Evolutionary conservation across 2,888 invertebrate species (phyloP), one percentile per base, ranked within the genome.

Genomic region (Mycalesis mineus): DNA sequence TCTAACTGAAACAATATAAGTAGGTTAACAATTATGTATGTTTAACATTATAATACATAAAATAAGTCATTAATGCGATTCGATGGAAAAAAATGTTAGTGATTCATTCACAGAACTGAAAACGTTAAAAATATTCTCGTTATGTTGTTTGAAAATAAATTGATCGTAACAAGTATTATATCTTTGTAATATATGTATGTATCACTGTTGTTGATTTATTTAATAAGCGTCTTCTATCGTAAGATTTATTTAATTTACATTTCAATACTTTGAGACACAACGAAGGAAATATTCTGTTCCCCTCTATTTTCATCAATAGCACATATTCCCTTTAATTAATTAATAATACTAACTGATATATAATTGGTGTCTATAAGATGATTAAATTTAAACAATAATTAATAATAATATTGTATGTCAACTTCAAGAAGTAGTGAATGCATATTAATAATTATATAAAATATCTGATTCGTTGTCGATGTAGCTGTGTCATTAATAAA

Each of bases 71-170:
- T 74, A 75, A 78, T 75, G 72, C 73, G 73, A 74, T 77, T 77
- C 73, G 72, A 77, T 77, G 77, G 66, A 62, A 64, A 74, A 72
- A 75, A 79, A 79, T 80, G 85, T 88, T 88, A 87, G 90, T 90
- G 90, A 89, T 78, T 74, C 70, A 85, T 84, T 89, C 89, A 90
- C 90, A 88, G 90, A 87, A 90, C 90, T 90, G 90, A 90, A 84
- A 83, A 82, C 84, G 84, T 82, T 86, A 75, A 81, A 77, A 77
- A 82, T 85, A 83, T 85, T 84, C 82, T 88, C 84, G 88, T 89
- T 89, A 85, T 80, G 80, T 87, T 88, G 80, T 85, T 86, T 83
- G 74, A 78, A 77, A 80, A 82, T 76, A 74, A 71, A 68, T 80
- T 77, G 78, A 78, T 72, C 77, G 74, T 84, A 80, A 84, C 31